These are phyloP conservation scores for Dromococcyx pavoninus DNA, from an alignment of 2,797 vertebrate species.

Conservation along the genomic window DNA sequence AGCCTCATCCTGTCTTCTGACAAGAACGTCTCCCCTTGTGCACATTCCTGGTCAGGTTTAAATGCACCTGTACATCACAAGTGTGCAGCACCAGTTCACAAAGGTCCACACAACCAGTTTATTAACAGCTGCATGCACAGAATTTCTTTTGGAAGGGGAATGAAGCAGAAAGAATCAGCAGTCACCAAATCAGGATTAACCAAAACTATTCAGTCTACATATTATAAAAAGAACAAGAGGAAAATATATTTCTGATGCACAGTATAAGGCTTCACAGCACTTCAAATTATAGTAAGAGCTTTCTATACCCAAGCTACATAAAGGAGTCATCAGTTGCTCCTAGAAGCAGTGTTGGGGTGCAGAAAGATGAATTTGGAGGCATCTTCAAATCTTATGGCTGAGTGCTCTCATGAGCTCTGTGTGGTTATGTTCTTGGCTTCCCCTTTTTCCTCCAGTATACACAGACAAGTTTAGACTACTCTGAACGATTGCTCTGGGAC, in stretches of 20 bases:
- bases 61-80: neutral
- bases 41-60: neutral
- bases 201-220: neutral
- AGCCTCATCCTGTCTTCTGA: neutral
- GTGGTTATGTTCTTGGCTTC: neutral
- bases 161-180: neutral
- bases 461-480: neutral
- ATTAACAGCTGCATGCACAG: neutral
- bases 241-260: neutral
- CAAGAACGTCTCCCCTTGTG: neutral
- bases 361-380: neutral
- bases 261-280: neutral
- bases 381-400: neutral
- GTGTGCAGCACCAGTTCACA: neutral
- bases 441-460: neutral
- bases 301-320: neutral
- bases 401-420: neutral
- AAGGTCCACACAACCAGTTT: neutral
- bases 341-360: neutral
- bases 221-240: neutral
- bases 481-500: neutral
- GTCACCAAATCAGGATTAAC: neutral
- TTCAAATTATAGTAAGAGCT: neutral
- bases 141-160: neutral
- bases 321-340: neutral